phyloP scores from a whole-genome alignment of 1,140 invertebrate species.

The Chlorops oryzae region DNA sequence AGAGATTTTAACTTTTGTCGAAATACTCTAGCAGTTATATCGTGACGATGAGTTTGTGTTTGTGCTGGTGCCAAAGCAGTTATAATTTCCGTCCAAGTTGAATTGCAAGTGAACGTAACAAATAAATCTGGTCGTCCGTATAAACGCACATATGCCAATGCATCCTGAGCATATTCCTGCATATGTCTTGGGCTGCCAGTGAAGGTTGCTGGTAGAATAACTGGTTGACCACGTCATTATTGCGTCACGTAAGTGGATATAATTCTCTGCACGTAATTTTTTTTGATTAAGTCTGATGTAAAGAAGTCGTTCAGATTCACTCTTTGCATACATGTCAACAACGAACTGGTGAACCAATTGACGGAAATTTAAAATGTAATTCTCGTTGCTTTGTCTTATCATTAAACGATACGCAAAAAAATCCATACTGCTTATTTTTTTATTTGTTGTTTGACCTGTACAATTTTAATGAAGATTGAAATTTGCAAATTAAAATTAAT shows the following conservation, averaged over 20 bases:
- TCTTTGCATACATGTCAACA: slow-evolving; percentile 16
- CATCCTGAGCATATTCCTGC: slow-evolving; percentile 51
- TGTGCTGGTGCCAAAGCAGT: slow-evolving; percentile 32
- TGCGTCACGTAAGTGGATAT: slow-evolving; percentile 13
- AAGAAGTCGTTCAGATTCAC: background rate
- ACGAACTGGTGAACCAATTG: slow-evolving; percentile 26
- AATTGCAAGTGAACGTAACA: slow-evolving; percentile 51
- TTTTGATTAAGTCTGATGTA: slow-evolving; percentile 6
- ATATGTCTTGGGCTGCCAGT: slow-evolving; percentile 47
- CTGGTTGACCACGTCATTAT: slow-evolving; percentile 35
- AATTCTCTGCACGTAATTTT: slow-evolving; percentile 10
- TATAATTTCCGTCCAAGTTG: slow-evolving; percentile 48
- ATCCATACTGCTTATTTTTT: slow-evolving; percentile 44
- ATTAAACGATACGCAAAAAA: slow-evolving; percentile 47
- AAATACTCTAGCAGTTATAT: slow-evolving; percentile 49
- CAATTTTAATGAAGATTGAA: too few species aligned
- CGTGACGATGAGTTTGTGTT: slow-evolving; percentile 33
- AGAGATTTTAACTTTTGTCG: slow-evolving; percentile 49
- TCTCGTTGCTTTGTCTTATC: slow-evolving; percentile 40
- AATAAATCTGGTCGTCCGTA: slow-evolving; percentile 46
- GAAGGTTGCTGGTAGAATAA: slow-evolving; percentile 48
- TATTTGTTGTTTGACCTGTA: too few species aligned
- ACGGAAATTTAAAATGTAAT: slow-evolving; percentile 36
- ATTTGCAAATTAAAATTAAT: too few species aligned
- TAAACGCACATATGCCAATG: slow-evolving; percentile 50